Evolutionary conservation across 2,113 vertebrate genomes (phyloP).

Genomic region (Pseudois nayaur): DNA sequence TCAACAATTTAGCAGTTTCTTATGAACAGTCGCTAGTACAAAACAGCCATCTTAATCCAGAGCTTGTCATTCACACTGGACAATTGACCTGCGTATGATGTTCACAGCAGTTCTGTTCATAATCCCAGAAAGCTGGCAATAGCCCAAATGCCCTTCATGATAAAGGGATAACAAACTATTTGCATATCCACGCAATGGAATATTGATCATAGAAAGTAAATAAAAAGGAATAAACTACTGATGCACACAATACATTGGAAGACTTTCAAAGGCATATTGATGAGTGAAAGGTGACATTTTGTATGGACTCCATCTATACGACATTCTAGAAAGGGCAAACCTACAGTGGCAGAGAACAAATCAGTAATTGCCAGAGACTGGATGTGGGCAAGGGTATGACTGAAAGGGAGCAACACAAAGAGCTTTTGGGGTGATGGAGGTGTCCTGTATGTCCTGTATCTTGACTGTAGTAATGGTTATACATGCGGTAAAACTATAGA

Average conservation of each 20-base stretch:
- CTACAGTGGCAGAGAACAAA: neutral
- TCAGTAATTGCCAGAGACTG: neutral
- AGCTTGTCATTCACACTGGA: neutral
- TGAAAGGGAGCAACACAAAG: neutral
- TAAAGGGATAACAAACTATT: neutral
- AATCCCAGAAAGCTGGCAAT: neutral
- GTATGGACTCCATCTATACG: neutral
- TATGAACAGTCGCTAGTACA: neutral
- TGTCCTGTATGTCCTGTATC: neutral
- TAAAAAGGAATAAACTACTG: neutral
- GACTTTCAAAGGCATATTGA: neutral
- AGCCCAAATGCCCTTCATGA: neutral
- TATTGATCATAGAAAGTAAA: neutral
- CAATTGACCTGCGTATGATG: neutral
- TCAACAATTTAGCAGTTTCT: neutral
- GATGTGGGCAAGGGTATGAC: neutral
- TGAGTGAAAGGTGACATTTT: neutral
- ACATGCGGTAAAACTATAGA: neutral
- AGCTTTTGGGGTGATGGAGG: too few species aligned
- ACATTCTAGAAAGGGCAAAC: neutral
- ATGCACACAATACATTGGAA: neutral
- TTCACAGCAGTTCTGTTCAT: neutral
- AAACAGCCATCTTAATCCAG: neutral
- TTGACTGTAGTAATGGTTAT: neutral
- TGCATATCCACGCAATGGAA: neutral